Percentiles rank a stretch among this genome's conserved stretches.
These are phyloP conservation scores for Lumbricus terrestris DNA, from an alignment of 2,888 invertebrate species.

Conservation along the genomic window DNA sequence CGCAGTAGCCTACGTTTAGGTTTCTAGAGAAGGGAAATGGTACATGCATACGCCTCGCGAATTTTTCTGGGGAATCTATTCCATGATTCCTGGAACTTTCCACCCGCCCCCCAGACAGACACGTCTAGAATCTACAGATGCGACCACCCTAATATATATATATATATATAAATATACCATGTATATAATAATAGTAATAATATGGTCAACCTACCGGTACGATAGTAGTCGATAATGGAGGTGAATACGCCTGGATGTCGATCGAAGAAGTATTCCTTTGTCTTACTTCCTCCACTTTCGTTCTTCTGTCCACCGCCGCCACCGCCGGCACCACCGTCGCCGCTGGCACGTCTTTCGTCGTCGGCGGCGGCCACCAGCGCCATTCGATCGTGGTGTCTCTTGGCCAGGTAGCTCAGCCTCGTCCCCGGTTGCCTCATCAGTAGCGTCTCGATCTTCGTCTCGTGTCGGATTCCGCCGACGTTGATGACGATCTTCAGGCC, in stretches of 20 bases:
- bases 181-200: too few relatives aligned
- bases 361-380: not conserved
- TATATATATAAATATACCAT: too few relatives aligned
- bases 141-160: too few relatives aligned
- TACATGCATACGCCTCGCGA: too few relatives aligned
- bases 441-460: conserved; percentile 53
- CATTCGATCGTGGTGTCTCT: conserved; percentile 44
- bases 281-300: not conserved
- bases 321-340: not conserved
- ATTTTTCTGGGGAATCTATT: too few relatives aligned
- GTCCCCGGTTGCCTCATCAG: conserved; percentile 50
- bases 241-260: conserved; percentile 56
- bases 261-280: conserved; percentile 56
- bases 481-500: conserved; percentile 47
- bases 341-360: not conserved
- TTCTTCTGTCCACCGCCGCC: conserved; percentile 25
- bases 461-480: conserved; percentile 56
- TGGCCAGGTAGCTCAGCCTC: conserved; percentile 50
- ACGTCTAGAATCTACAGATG: too few relatives aligned
- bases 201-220: conserved; percentile 48
- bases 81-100: too few relatives aligned
- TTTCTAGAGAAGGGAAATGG: too few relatives aligned
- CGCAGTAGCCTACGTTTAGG: too few relatives aligned
- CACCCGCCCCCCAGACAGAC: too few relatives aligned
- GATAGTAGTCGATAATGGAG: conserved; percentile 56